Conservation (phyloP, 1,140 invertebrate genomes). For the Centruroides sculpturatus region DNA sequence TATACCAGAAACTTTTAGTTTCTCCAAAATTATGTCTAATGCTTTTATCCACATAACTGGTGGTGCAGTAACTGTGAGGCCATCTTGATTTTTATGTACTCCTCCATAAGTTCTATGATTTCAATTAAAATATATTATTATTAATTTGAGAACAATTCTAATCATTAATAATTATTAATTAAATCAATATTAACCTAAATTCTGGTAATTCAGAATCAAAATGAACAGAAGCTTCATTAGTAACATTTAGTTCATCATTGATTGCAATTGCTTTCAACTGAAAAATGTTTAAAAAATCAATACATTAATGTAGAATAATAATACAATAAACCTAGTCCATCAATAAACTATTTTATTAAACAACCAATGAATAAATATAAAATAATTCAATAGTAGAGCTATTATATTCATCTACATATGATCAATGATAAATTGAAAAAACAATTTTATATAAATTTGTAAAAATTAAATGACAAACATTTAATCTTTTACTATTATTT, state of each 20-base stretch:
- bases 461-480: no score
- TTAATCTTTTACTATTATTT: no score
- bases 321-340: no score
- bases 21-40: slow-evolving; percentile 76
- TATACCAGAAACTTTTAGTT: slow-evolving; percentile 52
- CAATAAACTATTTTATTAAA: no score
- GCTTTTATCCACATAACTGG: slow-evolving; percentile 91
- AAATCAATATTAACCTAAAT: slow-evolving; percentile 49
- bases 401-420: no score
- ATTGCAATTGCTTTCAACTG: slow-evolving; percentile 82
- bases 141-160: background rate
- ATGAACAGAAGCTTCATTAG: slow-evolving; percentile 63
- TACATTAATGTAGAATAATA: no score
- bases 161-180: background rate
- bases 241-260: slow-evolving; percentile 51
- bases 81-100: slow-evolving; percentile 44
- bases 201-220: slow-evolving; percentile 84
- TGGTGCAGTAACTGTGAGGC: slow-evolving; percentile 56
- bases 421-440: no score
- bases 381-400: no score
- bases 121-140: background rate
- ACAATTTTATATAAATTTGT: no score
- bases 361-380: no score
- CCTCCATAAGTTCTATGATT: slow-evolving; percentile 55
- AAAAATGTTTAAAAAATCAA: slow-evolving; percentile 29